Evolutionary conservation across 2,797 vertebrate genomes (phyloP).

Genomic region (Helostoma temminkii): DNA sequence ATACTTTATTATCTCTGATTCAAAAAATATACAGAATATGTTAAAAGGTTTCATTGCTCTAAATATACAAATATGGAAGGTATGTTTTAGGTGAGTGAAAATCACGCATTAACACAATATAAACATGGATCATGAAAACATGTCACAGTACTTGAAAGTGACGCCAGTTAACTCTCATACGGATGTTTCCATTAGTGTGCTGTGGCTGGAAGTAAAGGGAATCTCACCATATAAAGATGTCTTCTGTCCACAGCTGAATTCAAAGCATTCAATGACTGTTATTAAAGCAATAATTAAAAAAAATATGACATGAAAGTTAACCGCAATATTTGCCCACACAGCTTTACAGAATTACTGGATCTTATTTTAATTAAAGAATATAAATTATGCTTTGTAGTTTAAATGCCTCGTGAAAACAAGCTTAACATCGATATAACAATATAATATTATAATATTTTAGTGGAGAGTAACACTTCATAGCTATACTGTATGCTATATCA

Average conservation of each 20-base stretch:
- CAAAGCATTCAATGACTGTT: not conserved
- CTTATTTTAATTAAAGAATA: not conserved
- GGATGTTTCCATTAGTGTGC: constrained; percentile 1
- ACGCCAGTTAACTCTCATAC: constrained; percentile 1
- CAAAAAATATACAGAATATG: constrained; percentile 14
- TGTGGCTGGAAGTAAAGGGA: not conserved
- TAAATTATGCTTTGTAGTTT: not conserved
- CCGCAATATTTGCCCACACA: not conserved
- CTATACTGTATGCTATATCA: no score
- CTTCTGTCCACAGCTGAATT: not conserved
- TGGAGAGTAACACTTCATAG: not conserved
- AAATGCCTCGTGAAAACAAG: not conserved
- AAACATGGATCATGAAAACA: constrained; percentile 9
- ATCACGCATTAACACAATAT: not conserved
- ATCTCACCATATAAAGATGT: not conserved
- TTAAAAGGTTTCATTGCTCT: constrained; percentile 1
- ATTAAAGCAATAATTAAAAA: not conserved
- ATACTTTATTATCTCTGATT: not conserved
- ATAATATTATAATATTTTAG: no score
- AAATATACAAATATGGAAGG: not conserved
- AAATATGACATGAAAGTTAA: not conserved
- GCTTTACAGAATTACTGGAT: not conserved
- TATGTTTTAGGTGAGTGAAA: not conserved
- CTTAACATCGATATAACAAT: not conserved
- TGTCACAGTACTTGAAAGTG: not conserved